Conservation (phyloP, 92 coral and sea anemone species). For the Porites cylindrica region DNA sequence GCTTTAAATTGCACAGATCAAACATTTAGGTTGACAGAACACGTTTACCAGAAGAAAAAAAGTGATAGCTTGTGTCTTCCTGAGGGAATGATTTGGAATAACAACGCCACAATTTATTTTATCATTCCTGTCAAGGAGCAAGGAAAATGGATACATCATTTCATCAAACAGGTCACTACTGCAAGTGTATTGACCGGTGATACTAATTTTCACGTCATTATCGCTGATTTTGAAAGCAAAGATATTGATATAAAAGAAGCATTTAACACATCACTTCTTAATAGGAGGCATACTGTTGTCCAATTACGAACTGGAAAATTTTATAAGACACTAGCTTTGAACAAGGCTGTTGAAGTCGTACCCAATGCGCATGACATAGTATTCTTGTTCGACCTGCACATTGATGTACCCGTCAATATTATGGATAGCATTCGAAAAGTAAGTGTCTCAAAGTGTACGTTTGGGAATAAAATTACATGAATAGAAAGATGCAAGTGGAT, state of each 20-base stretch:
- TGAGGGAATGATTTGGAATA: constrained; percentile 35
- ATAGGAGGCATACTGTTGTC: constrained; percentile 17
- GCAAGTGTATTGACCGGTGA: constrained; percentile 23
- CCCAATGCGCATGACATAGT: constrained; percentile 29
- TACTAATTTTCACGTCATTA: constrained; percentile 20
- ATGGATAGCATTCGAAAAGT: constrained; percentile 40
- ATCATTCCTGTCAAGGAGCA: constrained; percentile 43
- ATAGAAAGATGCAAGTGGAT: too few species aligned
- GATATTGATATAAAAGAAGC: constrained; percentile 5
- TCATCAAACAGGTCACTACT: constrained; percentile 21
- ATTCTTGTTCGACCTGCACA: constrained; percentile 38
- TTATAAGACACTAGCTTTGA: constrained; percentile 40
- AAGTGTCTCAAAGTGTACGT: too few species aligned
- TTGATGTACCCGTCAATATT: constrained; percentile 11
- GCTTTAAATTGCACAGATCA: not conserved
- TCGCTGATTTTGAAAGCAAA: constrained; percentile 40
- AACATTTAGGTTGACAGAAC: constrained; percentile 31
- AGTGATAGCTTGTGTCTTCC: constrained; percentile 33
- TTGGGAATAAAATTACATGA: too few species aligned
- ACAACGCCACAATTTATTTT: constrained; percentile 6
- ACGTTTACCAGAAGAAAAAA: constrained; percentile 38
- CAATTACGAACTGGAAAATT: constrained; percentile 23
- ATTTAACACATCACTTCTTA: constrained; percentile 23
- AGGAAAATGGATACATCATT: constrained; percentile 32
- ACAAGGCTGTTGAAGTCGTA: constrained; percentile 38